Base-by-base conservation (phyloP, 2,888 invertebrate genomes). In the Subacronicta megacephala region DNA sequence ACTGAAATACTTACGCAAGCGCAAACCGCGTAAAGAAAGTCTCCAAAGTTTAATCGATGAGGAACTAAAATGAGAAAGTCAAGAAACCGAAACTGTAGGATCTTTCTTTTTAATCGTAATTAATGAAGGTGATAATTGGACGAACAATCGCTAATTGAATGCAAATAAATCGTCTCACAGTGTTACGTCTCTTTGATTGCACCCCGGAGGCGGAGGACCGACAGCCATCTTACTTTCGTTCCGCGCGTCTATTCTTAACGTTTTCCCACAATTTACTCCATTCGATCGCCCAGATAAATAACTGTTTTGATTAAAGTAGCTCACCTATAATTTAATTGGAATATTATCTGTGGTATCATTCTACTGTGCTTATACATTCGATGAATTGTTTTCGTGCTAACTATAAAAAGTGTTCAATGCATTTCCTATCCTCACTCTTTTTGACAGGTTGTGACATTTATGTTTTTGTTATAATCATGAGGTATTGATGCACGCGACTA, bases 181-280 rank as follows among this genome's bases (percentile, higher is more conserved):
- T 63, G 62, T 63, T 59, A 62, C 58, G 60, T 63, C 41, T 51
- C 33, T 67, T 56, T 68, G 70, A 78, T 72, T 72, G 67, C 72
- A 69, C 54, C 72, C 77, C 70, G 67, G 75, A 75, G 69, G 74
- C 74, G 62, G 64, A 70, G 67, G 73, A 62, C 62, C 65, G 75
- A 77, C 76, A 76, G 75, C 64, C 72, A 84, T 82, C 83, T 86
- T 66, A 74, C 90, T 89, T 89, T 90, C 88, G 84, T 90, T 90
- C 90, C 89, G 88, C 84, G 80, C 74, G 68, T 72, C 82, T 78
- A 88, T 87, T 90, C 86, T 85, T 81, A 75, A 69, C 75, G 76
- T 75, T 85, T 89, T 90, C 90, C 84, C 89, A 90, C 90, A 88
- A 88, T 90, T 87, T 86, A 72, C 75, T 75, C 77, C 75, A 68